A percentile compares a stretch with the other conserved stretches of the same genome.
Conservation (phyloP, 1,140 invertebrate genomes). For the Brachionus rotundiformis region DNA sequence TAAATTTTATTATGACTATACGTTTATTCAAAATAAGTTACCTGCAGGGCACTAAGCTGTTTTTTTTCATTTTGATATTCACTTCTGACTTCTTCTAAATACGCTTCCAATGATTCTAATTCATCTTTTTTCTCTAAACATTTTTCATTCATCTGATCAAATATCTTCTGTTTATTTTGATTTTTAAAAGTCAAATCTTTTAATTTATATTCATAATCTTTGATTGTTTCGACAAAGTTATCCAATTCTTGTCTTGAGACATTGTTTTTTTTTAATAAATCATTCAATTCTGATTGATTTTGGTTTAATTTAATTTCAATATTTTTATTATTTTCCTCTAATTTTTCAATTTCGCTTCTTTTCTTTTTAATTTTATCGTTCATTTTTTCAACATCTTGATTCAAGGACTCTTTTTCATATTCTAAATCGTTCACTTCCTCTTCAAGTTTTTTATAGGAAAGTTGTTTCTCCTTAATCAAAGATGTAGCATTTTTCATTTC, state of each 20-base stretch:
- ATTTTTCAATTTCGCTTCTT: slow-evolving; percentile 27
- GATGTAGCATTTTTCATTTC: neutral
- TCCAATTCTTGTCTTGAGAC: neutral
- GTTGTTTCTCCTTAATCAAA: slow-evolving; percentile 9
- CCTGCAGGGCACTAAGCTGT: neutral
- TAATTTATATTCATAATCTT: slow-evolving; percentile 29
- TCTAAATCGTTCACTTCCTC: slow-evolving; percentile 10
- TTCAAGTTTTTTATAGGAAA: neutral
- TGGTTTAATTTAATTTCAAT: neutral
- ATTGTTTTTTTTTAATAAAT: neutral
- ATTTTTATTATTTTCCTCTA: neutral
- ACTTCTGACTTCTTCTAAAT: slow-evolving; percentile 12
- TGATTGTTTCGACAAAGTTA: neutral
- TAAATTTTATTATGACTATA: neutral
- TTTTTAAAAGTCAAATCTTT: slow-evolving; percentile 22
- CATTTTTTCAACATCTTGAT: neutral
- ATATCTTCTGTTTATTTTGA: slow-evolving; percentile 18
- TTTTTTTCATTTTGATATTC: slow-evolving; percentile 38
- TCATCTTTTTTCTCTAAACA: slow-evolving; percentile 44
- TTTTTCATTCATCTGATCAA: slow-evolving; percentile 28
- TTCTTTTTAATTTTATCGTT: slow-evolving; percentile 37
- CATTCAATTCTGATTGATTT: slow-evolving; percentile 6
- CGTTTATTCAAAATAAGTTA: no score
- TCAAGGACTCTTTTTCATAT: slow-evolving; percentile 15
- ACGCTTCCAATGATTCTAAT: neutral